Conservation (phyloP, 2,113 vertebrate genomes). For the Empidonax traillii region DNA sequence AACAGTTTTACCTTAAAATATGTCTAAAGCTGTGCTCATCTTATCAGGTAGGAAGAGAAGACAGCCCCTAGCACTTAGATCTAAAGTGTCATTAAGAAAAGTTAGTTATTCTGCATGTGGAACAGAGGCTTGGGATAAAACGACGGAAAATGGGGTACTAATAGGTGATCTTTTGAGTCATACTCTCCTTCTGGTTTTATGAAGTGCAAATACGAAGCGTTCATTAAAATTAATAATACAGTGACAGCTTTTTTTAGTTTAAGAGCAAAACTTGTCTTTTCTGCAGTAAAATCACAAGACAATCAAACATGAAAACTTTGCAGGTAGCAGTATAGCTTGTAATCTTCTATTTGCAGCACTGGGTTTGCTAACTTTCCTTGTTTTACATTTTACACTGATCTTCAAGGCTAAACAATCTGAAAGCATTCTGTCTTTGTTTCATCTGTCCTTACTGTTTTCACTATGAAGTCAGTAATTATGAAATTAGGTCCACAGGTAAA, state of each 20-base stretch:
- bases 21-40: neutral
- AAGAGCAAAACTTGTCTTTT: neutral
- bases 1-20: neutral
- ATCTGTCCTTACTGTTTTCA: neutral
- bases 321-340: neutral
- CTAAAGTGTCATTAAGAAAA: neutral
- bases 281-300: neutral
- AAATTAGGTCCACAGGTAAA: conserved; percentile 37
- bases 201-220: neutral
- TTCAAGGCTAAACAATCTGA: neutral
- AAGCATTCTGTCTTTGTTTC: conserved; percentile 2
- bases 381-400: neutral
- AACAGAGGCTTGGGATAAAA: neutral
- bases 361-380: neutral
- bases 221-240: neutral
- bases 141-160: neutral
- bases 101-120: neutral
- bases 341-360: neutral
- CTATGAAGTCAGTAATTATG: conserved; percentile 19
- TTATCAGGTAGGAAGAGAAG: neutral
- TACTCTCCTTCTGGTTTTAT: neutral
- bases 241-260: neutral
- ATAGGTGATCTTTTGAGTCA: neutral
- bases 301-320: neutral
- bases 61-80: neutral